These are phyloP conservation scores for Plutomurus gul DNA, from an alignment of 1,140 invertebrate species.

Conservation along the genomic window DNA sequence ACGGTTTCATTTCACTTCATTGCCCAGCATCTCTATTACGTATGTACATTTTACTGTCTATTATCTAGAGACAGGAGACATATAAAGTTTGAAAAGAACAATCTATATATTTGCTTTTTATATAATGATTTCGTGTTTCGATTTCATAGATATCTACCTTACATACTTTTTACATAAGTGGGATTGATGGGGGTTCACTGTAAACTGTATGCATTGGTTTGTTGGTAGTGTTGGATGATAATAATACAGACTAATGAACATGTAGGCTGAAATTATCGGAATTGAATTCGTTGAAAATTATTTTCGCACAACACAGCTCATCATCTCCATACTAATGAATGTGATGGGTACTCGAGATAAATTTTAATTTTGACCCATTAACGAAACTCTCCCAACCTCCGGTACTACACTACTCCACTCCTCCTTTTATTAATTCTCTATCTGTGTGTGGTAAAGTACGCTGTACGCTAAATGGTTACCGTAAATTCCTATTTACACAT, in stretches of 20 bases:
- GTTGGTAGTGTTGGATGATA: background rate
- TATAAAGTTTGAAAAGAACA: too few species aligned
- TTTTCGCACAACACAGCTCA: background rate
- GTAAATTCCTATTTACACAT: background rate
- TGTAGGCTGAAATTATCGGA: constrained; percentile 8
- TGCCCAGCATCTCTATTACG: constrained; percentile 8
- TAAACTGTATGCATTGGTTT: background rate
- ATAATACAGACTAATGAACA: constrained; percentile 28
- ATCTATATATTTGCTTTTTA: background rate
- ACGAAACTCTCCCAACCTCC: constrained; percentile 8
- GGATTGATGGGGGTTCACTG: too few species aligned
- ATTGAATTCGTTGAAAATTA: constrained; percentile 29
- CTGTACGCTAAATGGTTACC: background rate
- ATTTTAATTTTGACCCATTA: constrained; percentile 37
- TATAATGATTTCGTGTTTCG: too few species aligned
- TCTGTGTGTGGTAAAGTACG: background rate
- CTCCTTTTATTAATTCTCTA: background rate
- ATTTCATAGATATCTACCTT: too few species aligned
- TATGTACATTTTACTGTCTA: constrained; percentile 18
- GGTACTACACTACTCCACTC: background rate
- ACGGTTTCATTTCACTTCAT: constrained; percentile 14
- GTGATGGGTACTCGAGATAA: constrained; percentile 31
- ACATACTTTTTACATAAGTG: too few species aligned
- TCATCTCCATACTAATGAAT: background rate
- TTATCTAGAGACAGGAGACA: background rate